Evolutionary conservation across 2,113 vertebrate genomes (phyloP).

Genomic region (Cynoglossus semilaevis): DNA sequence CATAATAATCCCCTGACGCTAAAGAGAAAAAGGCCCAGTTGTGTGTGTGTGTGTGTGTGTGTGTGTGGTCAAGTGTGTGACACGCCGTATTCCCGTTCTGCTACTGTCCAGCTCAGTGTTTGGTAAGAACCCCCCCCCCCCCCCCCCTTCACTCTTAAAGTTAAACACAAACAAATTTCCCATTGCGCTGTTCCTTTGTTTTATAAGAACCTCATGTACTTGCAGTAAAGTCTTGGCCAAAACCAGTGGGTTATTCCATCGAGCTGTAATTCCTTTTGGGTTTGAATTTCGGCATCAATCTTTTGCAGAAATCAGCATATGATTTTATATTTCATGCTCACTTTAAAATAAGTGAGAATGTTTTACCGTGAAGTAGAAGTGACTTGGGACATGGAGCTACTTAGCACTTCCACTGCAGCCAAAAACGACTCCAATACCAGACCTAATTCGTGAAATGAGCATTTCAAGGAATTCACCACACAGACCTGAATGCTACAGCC

Average conservation of each 20-base stretch:
- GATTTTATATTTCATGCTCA: slow-evolving; percentile 39
- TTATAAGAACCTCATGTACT: slow-evolving; percentile 8
- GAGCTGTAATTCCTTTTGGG: slow-evolving; percentile 7
- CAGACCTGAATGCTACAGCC: slow-evolving; percentile 53
- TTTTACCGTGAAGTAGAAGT: slow-evolving; percentile 49
- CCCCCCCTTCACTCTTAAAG: slow-evolving; percentile 4
- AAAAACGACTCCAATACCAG: slow-evolving; percentile 42
- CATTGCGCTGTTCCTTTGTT: slow-evolving; percentile 9
- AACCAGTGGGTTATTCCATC: slow-evolving; percentile 26
- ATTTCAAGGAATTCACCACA: slow-evolving; percentile 43
- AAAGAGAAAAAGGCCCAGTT: slow-evolving; percentile 54
- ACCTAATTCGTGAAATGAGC: slow-evolving; percentile 56
- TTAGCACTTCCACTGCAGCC: slow-evolving; percentile 33
- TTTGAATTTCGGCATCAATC: slow-evolving; percentile 12
- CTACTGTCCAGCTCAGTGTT: slow-evolving; percentile 35
- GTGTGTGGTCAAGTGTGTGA: slow-evolving; percentile 35
- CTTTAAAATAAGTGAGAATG: slow-evolving; percentile 39
- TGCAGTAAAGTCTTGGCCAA: slow-evolving; percentile 5
- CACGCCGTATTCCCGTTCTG: slow-evolving; percentile 49
- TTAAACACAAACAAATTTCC: background rate
- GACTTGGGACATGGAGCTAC: slow-evolving; percentile 39
- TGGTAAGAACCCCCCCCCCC: slow-evolving; percentile 26
- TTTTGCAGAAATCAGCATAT: slow-evolving; percentile 24
- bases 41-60: slow-evolving; percentile 36
- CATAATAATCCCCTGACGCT: slow-evolving; percentile 77